A percentile compares a stretch with the other conserved stretches of the same genome.
Conservation (phyloP, 2,113 vertebrate genomes). For the Macquaria ambigua region DNA sequence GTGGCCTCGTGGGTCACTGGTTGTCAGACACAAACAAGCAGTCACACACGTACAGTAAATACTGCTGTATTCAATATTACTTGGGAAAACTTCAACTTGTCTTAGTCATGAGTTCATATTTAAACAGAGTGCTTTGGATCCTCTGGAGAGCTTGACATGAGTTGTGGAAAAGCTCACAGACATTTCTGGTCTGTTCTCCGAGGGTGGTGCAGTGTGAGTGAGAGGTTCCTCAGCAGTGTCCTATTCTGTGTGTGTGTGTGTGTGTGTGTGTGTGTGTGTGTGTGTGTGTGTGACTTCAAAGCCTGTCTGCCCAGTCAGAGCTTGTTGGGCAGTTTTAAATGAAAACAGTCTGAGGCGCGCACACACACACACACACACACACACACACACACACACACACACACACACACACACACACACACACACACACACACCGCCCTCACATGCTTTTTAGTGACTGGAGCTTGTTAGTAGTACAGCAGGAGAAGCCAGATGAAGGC, state of each 20-base stretch:
- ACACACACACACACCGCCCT: conserved; percentile 4
- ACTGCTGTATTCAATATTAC: background rate
- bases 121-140: conserved; percentile 2
- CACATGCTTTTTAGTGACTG: conserved; percentile 48
- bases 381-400: conserved; percentile 4
- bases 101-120: conserved; percentile 27
- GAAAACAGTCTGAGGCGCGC: conserved; percentile 38
- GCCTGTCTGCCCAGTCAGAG: conserved; percentile 52
- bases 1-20: background rate
- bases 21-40: conserved; percentile 22
- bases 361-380: conserved; percentile 21
- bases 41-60: background rate
- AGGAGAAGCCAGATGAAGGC: conserved; percentile 60
- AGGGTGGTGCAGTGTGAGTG: conserved; percentile 50
- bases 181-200: conserved; percentile 22
- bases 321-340: conserved; percentile 58
- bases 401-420: conserved; percentile 21
- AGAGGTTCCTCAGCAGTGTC: conserved; percentile 47
- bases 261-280: conserved; percentile 29
- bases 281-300: conserved; percentile 52
- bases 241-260: conserved; percentile 8
- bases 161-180: conserved; percentile 55
- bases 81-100: background rate
- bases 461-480: conserved; percentile 69
- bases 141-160: background rate